Conservation (phyloP, 2,888 invertebrate species). For the Campaea margaritaria region DNA sequence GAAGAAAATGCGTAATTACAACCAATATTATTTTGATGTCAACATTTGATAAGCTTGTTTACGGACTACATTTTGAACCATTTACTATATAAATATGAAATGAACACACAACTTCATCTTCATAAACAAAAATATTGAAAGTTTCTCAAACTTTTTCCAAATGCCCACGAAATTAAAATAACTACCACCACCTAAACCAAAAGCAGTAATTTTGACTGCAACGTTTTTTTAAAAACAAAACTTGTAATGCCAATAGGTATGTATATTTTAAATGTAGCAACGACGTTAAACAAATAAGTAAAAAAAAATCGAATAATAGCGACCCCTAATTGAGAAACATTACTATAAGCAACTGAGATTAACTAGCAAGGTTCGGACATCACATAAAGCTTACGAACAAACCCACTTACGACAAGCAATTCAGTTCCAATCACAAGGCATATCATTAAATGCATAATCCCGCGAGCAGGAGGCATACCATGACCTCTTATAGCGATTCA, state of each 20-base stretch:
- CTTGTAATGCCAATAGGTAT: too few species aligned
- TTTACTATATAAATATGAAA: background rate
- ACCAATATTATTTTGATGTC: background rate
- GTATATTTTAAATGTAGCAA: too few species aligned
- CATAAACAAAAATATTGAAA: background rate
- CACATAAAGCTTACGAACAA: background rate
- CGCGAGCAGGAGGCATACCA: conserved; percentile 1
- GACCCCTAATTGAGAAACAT: background rate
- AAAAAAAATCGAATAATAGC: background rate
- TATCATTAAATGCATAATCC: background rate
- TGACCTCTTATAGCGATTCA: too few species aligned
- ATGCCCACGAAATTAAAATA: background rate
- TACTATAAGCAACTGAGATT: conserved; percentile 2
- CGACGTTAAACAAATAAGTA: background rate
- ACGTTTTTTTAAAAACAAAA: background rate
- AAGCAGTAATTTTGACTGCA: too few species aligned
- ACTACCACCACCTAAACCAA: too few species aligned
- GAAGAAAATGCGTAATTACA: too few species aligned
- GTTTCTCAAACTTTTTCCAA: background rate
- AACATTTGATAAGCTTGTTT: background rate
- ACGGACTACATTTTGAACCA: background rate
- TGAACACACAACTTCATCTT: background rate
- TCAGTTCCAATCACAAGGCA: conserved; percentile 5
- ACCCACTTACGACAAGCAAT: background rate
- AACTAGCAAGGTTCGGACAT: conserved; percentile 8